These are phyloP conservation scores for Irena cyanogastra DNA, from an alignment of 2,113 vertebrate genomes.

Conservation along the genomic window DNA sequence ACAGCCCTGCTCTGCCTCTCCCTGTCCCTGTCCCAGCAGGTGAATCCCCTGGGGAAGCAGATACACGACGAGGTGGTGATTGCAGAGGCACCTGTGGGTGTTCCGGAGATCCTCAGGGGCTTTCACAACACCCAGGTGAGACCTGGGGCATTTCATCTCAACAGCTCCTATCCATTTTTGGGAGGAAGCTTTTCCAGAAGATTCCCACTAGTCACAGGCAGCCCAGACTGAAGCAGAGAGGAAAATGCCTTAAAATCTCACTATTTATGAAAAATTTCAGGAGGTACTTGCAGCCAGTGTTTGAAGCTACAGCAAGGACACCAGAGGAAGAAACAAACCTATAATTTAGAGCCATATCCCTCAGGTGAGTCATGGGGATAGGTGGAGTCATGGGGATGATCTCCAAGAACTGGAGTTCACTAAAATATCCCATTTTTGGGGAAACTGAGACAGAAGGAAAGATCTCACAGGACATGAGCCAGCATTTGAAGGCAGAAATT, in stretches of 20 bases:
- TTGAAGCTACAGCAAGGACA: neutral
- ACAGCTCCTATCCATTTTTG: neutral
- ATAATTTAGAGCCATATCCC: neutral
- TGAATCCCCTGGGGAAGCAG: neutral
- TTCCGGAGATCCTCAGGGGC: fast-evolving
- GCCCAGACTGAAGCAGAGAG: neutral
- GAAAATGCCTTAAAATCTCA: neutral
- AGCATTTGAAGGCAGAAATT: neutral
- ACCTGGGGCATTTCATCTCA: neutral
- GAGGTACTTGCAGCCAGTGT: neutral
- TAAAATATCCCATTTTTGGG: neutral
- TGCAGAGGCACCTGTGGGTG: neutral
- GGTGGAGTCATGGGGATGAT: neutral
- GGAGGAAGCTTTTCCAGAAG: neutral
- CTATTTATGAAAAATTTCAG: neutral
- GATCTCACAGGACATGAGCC: neutral
- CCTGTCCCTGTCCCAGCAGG: neutral
- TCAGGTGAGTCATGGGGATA: neutral
- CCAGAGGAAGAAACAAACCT: neutral
- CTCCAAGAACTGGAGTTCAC: neutral
- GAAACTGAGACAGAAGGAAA: neutral
- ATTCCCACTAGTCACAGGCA: neutral
- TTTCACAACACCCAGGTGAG: neutral
- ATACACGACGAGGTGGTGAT: fast-evolving
- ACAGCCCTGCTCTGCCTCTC: neutral